Base-by-base conservation (phyloP, 2,888 invertebrate species). In the Cantharis nigra region DNA sequence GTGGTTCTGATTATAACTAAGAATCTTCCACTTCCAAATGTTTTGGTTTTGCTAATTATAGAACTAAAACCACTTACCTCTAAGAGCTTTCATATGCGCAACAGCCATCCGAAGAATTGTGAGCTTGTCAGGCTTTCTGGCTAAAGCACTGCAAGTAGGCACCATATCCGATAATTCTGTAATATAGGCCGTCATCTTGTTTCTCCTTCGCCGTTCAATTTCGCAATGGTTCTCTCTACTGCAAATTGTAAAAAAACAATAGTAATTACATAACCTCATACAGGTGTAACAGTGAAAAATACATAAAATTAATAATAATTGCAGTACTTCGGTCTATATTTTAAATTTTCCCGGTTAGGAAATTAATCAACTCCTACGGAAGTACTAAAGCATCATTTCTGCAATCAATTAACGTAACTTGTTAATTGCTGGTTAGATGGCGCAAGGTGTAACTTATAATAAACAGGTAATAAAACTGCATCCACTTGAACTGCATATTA, bases 161-260 rank as follows among this genome's bases (percentile, higher is more conserved):
- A 99, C 98, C 99, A 99, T 99, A 90, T 99, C 99, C 83, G 98
- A 98, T 85, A 99, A 92, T 91, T 99, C 99, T 87, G 98, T 98
- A 89, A 99, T 99, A 91, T 99, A 99, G 83, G 98, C 97, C 85
- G 99, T 98, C 99, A 99, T 99, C 94, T 99, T 99, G 92, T 99
- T 99, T 84, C 99, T 93, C 84, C 99, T 92, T 84, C 99, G 93
- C 84, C 99, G 93, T 90, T 99, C 99, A 89, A 99, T 99, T 90
- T 99, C 98, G 90, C 98, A 98, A 90, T 99, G 98, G 89, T 98
- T 98, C 91, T 98, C 98, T 88, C 98, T 96, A 90, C 96, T 93
- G 91, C 88, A 90, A 89, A 85, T 85, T 85, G 87, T 85, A 87
- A 82, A 85, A 86, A 81, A 78, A 84, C 83, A 85, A 79, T 83